Evolutionary conservation across 2,797 vertebrate genomes (phyloP).

Genomic region (Siniperca undulata): DNA sequence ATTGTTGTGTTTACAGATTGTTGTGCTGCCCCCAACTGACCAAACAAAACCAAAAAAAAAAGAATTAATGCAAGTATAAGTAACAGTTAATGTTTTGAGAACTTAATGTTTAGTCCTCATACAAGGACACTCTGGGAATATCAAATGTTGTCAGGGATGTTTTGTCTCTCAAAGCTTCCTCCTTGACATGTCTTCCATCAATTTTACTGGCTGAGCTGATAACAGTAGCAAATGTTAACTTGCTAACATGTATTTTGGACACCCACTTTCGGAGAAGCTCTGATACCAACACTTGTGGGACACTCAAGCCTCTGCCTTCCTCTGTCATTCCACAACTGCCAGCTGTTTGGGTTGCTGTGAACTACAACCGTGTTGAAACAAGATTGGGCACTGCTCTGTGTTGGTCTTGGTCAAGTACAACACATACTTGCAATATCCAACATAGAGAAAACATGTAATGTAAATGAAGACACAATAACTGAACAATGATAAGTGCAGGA

Average conservation of each 20-base stretch:
- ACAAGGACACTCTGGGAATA: neutral
- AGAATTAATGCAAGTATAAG: neutral
- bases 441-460: constrained; percentile 33
- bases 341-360: neutral
- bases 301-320: neutral
- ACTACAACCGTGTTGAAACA: constrained; percentile 4
- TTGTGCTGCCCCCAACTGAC: neutral
- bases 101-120: neutral
- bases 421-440: constrained; percentile 37
- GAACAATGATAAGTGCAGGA: constrained; percentile 40
- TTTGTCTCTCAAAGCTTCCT: neutral
- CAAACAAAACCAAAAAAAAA: neutral
- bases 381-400: neutral
- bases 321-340: neutral
- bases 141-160: neutral
- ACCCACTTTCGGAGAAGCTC: neutral
- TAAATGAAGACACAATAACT: constrained; percentile 45
- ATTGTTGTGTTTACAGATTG: neutral
- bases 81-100: neutral
- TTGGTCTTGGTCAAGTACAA: constrained; percentile 37
- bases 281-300: constrained; percentile 12
- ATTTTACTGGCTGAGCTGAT: constrained; percentile 5
- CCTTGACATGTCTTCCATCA: neutral
- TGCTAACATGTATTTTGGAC: constrained; percentile 8
- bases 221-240: constrained; percentile 5